phyloP scores from a whole-genome alignment of 1,140 invertebrate genomes.

The Lysiphlebus fabarum region DNA sequence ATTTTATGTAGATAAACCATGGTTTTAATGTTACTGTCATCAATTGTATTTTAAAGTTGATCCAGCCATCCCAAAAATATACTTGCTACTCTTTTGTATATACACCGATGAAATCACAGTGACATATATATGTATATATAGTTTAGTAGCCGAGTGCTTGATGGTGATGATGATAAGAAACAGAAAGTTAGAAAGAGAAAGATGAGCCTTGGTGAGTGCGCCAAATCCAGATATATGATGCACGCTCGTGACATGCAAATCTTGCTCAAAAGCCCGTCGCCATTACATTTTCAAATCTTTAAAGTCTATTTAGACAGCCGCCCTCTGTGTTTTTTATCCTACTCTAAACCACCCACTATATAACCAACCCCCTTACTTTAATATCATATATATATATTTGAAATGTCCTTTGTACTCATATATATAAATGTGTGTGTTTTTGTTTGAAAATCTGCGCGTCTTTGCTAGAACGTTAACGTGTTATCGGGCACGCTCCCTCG shows the following conservation, averaged over 20 bases:
- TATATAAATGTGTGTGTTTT: no score
- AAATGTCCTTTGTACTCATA: no score
- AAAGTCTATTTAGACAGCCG: constrained; percentile 57
- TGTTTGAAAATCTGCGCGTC: background rate
- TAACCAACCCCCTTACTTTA: constrained; percentile 9
- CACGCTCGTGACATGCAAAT: constrained; percentile 56
- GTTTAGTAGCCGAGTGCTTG: no score
- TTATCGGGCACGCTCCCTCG: constrained; percentile 22
- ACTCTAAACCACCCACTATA: constrained; percentile 22
- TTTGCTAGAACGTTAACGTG: constrained; percentile 4
- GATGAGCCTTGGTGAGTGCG: constrained; percentile 34
- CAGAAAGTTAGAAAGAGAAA: constrained; percentile 30
- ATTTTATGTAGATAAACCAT: no score
- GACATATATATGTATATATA: constrained; percentile 7
- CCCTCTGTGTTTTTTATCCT: constrained; percentile 27
- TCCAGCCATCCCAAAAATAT: no score
- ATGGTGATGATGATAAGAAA: background rate
- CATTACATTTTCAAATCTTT: constrained; percentile 58
- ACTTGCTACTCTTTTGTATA: constrained; percentile 12
- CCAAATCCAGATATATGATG: constrained; percentile 58
- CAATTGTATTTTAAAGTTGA: no score
- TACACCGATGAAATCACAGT: constrained; percentile 25
- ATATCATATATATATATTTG: no score
- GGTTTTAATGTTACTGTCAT: no score
- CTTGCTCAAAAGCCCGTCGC: constrained; percentile 51